Evolutionary conservation across 2,888 invertebrate genomes (phyloP).

Genomic region (Apotomis capreana): DNA sequence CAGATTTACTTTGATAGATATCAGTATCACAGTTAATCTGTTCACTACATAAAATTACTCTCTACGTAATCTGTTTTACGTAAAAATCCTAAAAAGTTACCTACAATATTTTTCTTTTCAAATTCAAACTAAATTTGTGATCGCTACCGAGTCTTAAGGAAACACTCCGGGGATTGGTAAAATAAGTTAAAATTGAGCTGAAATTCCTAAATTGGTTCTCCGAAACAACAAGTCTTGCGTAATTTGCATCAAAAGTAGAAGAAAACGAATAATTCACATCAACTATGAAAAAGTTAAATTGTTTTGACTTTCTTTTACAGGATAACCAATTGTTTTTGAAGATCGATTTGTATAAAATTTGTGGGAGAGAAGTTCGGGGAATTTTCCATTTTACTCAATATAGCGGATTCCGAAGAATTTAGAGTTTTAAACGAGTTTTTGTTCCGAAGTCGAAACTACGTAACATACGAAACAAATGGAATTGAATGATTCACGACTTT

Average conservation of each 20-base stretch:
- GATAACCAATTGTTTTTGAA: conserved; percentile 12
- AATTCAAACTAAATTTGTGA: conserved; percentile 2
- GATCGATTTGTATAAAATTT: conserved; percentile 14
- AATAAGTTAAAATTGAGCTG: conserved; percentile 34
- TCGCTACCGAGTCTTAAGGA: conserved; percentile 20
- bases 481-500: conserved; percentile 34
- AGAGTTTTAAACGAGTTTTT: conserved; percentile 35
- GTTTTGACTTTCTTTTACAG: conserved; percentile 14
- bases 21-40: too few relatives aligned
- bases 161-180: conserved; percentile 29
- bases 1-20: too few relatives aligned
- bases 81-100: conserved; percentile 6
- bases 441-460: conserved; percentile 28
- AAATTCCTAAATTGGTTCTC: conserved; percentile 34
- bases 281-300: conserved; percentile 17
- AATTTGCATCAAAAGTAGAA: conserved; percentile 26
- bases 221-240: conserved; percentile 26
- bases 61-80: background rate
- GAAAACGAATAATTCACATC: conserved; percentile 14
- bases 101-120: conserved; percentile 1
- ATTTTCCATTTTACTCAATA: conserved; percentile 23
- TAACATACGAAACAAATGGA: conserved; percentile 38
- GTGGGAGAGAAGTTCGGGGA: background rate
- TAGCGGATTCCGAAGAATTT: conserved; percentile 31
- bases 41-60: background rate